A percentile compares a stretch with the other conserved stretches of the same genome.
These are phyloP conservation scores for Isaurus tuberculatus DNA, from an alignment of 92 coral and sea anemone genomes.

Conservation along the genomic window DNA sequence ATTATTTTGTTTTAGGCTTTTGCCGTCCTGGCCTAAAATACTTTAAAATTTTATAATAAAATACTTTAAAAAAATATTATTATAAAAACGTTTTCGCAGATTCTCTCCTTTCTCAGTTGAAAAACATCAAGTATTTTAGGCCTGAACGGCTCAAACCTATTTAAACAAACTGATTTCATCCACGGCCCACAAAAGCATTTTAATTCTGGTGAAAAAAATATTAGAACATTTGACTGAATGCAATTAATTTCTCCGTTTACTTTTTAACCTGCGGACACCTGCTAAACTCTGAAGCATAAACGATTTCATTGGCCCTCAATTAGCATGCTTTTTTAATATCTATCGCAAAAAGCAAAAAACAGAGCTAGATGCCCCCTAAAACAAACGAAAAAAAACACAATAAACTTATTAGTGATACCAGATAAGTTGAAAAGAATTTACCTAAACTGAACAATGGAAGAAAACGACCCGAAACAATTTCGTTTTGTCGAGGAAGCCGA, in stretches of 20 bases:
- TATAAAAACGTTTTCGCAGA: too few relatives aligned
- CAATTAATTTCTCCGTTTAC: not conserved
- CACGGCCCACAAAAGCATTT: too few relatives aligned
- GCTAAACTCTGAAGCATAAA: not conserved
- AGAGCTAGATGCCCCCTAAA: not conserved
- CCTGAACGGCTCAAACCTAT: too few relatives aligned
- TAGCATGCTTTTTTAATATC: not conserved
- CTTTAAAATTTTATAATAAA: too few relatives aligned
- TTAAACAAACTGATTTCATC: too few relatives aligned
- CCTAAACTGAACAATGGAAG: slow-evolving; percentile 60
- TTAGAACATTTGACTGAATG: too few relatives aligned
- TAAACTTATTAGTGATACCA: not conserved
- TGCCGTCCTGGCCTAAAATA: too few relatives aligned
- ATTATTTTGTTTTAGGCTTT: too few relatives aligned
- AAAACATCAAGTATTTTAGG: too few relatives aligned
- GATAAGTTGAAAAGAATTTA: not conserved
- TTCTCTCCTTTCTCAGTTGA: too few relatives aligned
- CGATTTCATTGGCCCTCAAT: not conserved
- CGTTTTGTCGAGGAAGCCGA: slow-evolving; percentile 85
- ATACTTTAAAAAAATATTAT: too few relatives aligned
- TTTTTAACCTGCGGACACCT: slow-evolving; percentile 4
- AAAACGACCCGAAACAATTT: slow-evolving; percentile 93
- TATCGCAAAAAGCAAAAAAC: not conserved
- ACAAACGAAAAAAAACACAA: not conserved
- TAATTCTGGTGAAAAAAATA: too few relatives aligned